A percentile compares a stretch with the other conserved stretches of the same genome.
These are phyloP conservation scores for Chionis minor DNA, from an alignment of 2,113 vertebrate species.

Conservation along the genomic window DNA sequence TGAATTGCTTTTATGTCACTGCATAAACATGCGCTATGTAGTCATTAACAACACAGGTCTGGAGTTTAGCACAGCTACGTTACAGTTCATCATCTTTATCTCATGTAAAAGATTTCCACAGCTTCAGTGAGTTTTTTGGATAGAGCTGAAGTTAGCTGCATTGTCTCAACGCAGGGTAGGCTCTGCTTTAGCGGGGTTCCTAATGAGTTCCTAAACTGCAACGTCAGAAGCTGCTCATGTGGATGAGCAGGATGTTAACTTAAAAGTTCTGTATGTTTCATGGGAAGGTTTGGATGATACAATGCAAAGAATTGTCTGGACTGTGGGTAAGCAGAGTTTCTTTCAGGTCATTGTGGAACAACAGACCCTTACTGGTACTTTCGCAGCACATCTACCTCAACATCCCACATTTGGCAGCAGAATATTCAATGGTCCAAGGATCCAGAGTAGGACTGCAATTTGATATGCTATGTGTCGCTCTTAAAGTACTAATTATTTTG, in stretches of 20 bases:
- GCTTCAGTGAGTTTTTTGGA: background rate
- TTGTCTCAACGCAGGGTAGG: fast-evolving
- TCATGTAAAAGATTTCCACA: constrained; percentile 5
- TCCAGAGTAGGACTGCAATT: background rate
- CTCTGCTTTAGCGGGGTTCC: background rate
- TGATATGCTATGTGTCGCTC: background rate
- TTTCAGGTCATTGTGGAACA: background rate
- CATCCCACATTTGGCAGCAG: background rate
- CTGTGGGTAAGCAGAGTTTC: background rate
- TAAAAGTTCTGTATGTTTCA: background rate
- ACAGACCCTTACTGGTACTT: background rate
- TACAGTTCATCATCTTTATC: constrained; percentile 9
- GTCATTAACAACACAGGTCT: constrained; percentile 23
- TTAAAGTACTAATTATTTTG: background rate
- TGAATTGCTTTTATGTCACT: constrained; percentile 15
- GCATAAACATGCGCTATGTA: constrained; percentile 8
- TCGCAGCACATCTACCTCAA: background rate
- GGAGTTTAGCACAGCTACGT: background rate
- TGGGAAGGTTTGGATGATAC: background rate
- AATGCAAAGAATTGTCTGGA: background rate
- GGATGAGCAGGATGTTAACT: background rate
- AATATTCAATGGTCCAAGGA: background rate
- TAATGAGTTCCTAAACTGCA: background rate
- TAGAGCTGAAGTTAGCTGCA: background rate
- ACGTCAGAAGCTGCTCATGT: background rate